A percentile compares a stretch with the other conserved stretches of the same genome.
Conservation (phyloP, 2,797 vertebrate species). For the Poecile montanus region DNA sequence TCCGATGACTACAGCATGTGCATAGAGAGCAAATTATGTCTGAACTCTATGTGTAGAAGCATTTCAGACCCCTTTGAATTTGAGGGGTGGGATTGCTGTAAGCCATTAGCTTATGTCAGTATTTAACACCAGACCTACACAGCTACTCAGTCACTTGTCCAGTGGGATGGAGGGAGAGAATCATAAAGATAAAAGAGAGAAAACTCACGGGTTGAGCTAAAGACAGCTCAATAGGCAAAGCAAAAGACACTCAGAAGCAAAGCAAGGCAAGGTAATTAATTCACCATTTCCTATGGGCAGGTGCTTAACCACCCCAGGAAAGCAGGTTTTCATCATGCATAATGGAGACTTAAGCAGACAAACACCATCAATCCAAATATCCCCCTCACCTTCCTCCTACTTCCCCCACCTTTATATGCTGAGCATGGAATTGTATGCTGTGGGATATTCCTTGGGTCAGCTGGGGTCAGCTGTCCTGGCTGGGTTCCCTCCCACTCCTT, state of each 20-base stretch:
- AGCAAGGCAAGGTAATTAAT: not conserved
- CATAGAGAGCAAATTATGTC: not conserved
- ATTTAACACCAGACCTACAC: not conserved
- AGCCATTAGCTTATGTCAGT: not conserved
- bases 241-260: not conserved
- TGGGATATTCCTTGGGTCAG: not conserved
- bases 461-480: not conserved
- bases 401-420: not conserved
- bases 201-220: not conserved
- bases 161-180: not conserved
- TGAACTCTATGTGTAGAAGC: not conserved
- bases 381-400: not conserved
- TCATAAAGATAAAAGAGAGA: not conserved
- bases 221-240: not conserved
- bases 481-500: not conserved
- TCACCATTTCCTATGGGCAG: not conserved
- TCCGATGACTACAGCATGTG: accelerated
- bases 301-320: not conserved
- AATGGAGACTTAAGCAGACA: not conserved
- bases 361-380: not conserved
- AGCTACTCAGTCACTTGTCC: not conserved
- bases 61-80: not conserved
- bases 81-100: not conserved
- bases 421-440: not conserved
- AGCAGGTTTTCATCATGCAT: not conserved